A percentile compares a stretch with the other conserved stretches of the same genome.
Conservation (phyloP, 1,140 invertebrate species). For the Acromyrmex charruanus region DNA sequence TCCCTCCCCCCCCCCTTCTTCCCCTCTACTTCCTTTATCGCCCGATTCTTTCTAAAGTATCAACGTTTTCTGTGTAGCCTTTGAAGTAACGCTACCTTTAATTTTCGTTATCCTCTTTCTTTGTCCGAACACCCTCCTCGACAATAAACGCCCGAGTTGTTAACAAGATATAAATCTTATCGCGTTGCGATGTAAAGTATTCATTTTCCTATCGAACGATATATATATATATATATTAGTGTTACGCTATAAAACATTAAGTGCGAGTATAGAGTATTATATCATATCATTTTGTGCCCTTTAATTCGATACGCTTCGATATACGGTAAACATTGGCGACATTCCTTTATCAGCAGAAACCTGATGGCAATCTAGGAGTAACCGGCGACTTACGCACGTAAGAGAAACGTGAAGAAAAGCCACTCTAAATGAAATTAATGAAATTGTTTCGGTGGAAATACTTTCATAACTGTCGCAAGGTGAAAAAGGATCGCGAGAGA, state of each 20-base stretch:
- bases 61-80: conserved; percentile 9
- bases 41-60: conserved; percentile 14
- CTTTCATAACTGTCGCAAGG: conserved; percentile 18
- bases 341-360: background rate
- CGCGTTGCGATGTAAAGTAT: conserved; percentile 25
- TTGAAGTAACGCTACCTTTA: conserved; percentile 28
- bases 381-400: background rate
- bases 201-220: conserved; percentile 17
- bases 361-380: background rate
- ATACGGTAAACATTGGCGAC: background rate
- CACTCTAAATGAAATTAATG: background rate
- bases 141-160: conserved; percentile 43
- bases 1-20: background rate
- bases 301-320: conserved; percentile 5
- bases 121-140: background rate
- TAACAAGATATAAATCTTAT: conserved; percentile 61
- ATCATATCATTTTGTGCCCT: conserved; percentile 8
- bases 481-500: conserved; percentile 20
- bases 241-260: conserved; percentile 4
- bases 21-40: background rate
- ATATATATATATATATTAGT: background rate
- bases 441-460: conserved; percentile 6
- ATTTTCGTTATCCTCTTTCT: conserved; percentile 10
- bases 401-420: conserved; percentile 4
- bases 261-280: background rate